Evolutionary conservation across 1,140 invertebrate species (phyloP).

Genomic region (Vollenhovia emeryi): DNA sequence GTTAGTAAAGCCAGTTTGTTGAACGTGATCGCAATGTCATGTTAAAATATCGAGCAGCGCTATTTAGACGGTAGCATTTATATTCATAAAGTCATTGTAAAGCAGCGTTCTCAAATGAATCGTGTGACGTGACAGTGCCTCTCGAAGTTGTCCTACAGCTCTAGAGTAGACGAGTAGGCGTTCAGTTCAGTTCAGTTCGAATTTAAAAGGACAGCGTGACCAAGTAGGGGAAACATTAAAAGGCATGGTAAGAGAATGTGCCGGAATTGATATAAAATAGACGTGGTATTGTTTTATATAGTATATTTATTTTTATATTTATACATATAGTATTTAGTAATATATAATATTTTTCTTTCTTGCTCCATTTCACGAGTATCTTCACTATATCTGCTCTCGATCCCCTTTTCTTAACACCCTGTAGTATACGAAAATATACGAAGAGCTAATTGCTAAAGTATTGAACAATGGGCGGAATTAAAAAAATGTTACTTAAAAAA

Average conservation of each 20-base stretch:
- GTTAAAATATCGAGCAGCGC: slow-evolving; percentile 17
- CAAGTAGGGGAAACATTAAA: not conserved
- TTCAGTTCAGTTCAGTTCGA: not conserved
- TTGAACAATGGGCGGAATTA: too few species aligned
- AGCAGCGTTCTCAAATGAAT: not conserved
- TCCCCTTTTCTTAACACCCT: too few species aligned
- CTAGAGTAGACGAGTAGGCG: not conserved
- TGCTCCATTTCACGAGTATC: too few species aligned
- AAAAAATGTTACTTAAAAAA: too few species aligned
- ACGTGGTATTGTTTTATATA: too few species aligned
- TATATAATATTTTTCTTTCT: too few species aligned
- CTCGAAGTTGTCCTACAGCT: not conserved
- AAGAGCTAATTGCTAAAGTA: too few species aligned
- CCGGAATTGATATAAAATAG: not conserved
- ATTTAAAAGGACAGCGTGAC: not conserved
- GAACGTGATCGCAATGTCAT: not conserved
- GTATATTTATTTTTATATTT: too few species aligned
- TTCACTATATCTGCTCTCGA: too few species aligned
- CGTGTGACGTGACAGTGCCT: not conserved
- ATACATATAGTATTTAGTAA: too few species aligned
- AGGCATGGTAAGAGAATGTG: not conserved
- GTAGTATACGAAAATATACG: too few species aligned
- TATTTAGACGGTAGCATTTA: slow-evolving; percentile 9
- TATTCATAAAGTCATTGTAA: not conserved
- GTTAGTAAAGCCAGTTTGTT: not conserved